phyloP scores from a whole-genome alignment of 2,113 vertebrate genomes.

The Thalassarche chlororhynchos region DNA sequence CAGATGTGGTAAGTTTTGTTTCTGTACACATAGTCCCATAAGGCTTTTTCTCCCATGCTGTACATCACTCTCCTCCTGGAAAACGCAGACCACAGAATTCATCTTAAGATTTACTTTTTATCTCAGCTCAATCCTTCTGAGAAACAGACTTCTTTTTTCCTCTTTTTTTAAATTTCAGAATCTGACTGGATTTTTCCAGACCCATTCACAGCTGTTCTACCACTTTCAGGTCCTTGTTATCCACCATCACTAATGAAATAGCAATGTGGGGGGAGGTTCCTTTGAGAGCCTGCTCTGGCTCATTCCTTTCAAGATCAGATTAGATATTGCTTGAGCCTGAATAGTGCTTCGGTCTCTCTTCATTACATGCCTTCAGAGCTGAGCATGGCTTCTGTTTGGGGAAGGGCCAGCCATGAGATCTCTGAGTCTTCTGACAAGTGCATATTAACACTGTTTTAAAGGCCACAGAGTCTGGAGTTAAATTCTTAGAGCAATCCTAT shows the following conservation, averaged over 20 bases:
- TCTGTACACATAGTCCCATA: background rate
- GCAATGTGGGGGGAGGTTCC: background rate
- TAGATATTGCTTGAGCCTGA: conserved; percentile 3
- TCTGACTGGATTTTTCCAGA: background rate
- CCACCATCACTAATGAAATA: background rate
- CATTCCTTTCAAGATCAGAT: conserved; percentile 46
- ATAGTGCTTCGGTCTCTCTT: conserved; percentile 11
- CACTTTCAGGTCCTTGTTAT: background rate
- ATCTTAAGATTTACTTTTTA: background rate
- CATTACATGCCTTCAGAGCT: background rate
- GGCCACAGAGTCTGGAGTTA: background rate
- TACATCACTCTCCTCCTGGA: background rate
- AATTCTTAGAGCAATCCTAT: background rate
- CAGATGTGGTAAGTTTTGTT: background rate
- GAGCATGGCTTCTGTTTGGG: conserved; percentile 11
- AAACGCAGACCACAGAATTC: background rate
- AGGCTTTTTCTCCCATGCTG: background rate
- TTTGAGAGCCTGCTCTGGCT: conserved; percentile 18
- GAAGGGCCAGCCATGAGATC: background rate
- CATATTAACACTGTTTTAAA: background rate
- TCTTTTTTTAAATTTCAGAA: background rate
- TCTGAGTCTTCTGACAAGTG: background rate
- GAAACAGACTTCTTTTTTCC: background rate
- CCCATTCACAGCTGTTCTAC: background rate
- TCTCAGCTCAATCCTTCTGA: background rate